These are phyloP conservation scores for Enteromius treurensis DNA, from an alignment of 2,797 vertebrate genomes.

Conservation along the genomic window DNA sequence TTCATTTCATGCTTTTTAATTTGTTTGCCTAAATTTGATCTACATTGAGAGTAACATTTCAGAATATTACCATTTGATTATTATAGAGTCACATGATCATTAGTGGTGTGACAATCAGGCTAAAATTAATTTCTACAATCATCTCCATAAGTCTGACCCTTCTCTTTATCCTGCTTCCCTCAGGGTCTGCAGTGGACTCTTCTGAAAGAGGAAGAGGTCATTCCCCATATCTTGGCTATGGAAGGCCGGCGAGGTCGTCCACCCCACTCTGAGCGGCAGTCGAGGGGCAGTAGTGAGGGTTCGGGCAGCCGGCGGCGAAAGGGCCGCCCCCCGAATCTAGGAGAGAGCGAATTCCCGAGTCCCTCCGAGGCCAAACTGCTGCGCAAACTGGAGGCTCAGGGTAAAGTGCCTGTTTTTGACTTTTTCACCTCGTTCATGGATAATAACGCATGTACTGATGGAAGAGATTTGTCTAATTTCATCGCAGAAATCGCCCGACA, in stretches of 20 bases:
- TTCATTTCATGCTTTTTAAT: conserved; percentile 24
- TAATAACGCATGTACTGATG: neutral
- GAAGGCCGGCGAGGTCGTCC: conserved; percentile 91
- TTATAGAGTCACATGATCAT: neutral
- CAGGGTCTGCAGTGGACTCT: conserved; percentile 98
- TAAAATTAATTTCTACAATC: neutral
- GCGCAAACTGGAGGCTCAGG: conserved; percentile 96
- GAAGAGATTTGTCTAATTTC: neutral
- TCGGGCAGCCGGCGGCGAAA: conserved; percentile 85
- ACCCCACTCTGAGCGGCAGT: conserved; percentile 85
- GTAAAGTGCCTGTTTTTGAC: conserved; percentile 69
- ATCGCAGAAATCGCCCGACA: conserved; percentile 94
- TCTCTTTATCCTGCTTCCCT: conserved; percentile 3
- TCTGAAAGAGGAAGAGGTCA: conserved; percentile 92
- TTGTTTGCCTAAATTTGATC: neutral
- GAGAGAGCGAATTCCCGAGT: conserved; percentile 86
- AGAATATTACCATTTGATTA: conserved; percentile 1
- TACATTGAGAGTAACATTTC: neutral
- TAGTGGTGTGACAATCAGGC: neutral
- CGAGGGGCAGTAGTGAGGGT: conserved; percentile 74
- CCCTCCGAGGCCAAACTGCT: conserved; percentile 90
- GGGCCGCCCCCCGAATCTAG: conserved; percentile 92
- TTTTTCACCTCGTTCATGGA: conserved; percentile 18
- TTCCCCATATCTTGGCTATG: conserved; percentile 93
- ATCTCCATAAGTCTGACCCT: neutral